Conservation (phyloP, 2,888 invertebrate genomes). For the Gymnocheta viridis region DNA sequence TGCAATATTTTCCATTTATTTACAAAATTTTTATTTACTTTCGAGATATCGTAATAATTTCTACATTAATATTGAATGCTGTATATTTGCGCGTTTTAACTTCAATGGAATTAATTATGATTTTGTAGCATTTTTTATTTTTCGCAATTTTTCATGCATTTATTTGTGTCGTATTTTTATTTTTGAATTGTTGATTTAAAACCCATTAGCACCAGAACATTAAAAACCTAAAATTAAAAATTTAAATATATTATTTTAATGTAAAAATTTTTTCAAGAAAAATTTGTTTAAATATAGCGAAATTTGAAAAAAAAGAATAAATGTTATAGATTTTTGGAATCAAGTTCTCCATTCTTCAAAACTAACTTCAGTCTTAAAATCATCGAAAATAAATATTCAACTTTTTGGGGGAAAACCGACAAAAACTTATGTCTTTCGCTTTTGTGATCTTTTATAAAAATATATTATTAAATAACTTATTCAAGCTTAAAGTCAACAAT, state of each 20-base stretch:
- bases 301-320: too few species aligned
- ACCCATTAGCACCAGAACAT: conserved; percentile 37
- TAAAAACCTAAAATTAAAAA: conserved; percentile 34
- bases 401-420: too few species aligned
- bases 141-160: conserved; percentile 1
- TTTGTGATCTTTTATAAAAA: too few species aligned
- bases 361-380: too few species aligned
- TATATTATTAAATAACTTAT: too few species aligned
- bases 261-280: too few species aligned
- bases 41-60: conserved; percentile 22
- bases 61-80: background rate
- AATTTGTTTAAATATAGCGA: too few species aligned
- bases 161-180: background rate
- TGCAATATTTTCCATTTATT: conserved; percentile 22
- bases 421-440: too few species aligned
- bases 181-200: conserved; percentile 13
- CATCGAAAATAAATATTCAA: too few species aligned
- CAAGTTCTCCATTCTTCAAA: too few species aligned
- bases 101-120: conserved; percentile 5
- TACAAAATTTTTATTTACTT: background rate
- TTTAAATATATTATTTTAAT: background rate
- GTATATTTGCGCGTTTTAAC: background rate
- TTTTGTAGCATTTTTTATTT: background rate
- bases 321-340: too few species aligned
- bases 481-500: too few species aligned